phyloP scores from a whole-genome alignment of 2,888 invertebrate genomes.

The Pristionchus exspectatus region DNA sequence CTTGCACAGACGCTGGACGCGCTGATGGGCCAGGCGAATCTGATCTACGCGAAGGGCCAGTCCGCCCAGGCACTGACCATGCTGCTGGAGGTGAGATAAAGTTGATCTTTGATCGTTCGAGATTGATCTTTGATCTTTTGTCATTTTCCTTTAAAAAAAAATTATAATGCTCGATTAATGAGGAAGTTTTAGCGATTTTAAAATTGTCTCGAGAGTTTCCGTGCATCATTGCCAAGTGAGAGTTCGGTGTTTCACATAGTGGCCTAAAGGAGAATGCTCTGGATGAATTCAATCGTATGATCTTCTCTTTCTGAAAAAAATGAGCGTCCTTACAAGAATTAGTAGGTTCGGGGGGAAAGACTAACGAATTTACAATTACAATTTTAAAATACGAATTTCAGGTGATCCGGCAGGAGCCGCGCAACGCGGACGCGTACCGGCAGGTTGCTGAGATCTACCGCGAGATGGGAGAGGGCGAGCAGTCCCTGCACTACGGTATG shows the following conservation, averaged over 20 bases:
- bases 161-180: too few species aligned
- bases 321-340: too few species aligned
- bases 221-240: neutral
- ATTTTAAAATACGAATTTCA: constrained; percentile 12
- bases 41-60: constrained; percentile 71
- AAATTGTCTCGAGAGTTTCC: too few species aligned
- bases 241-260: neutral
- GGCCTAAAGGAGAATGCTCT: neutral
- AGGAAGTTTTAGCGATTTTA: too few species aligned
- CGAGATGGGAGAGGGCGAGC: constrained; percentile 67
- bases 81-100: constrained; percentile 68
- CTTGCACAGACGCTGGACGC: constrained; percentile 68
- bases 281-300: neutral
- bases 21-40: constrained; percentile 76
- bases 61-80: constrained; percentile 68
- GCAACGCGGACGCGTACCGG: constrained; percentile 72
- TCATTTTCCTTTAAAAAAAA: too few species aligned
- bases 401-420: constrained; percentile 72
- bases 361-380: too few species aligned
- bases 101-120: neutral
- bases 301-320: too few species aligned
- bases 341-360: too few species aligned
- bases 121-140: neutral
- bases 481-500: constrained; percentile 68
- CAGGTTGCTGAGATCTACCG: constrained; percentile 74